phyloP scores from a whole-genome alignment of 2,888 invertebrate species.

The Anarsia innoxiella region DNA sequence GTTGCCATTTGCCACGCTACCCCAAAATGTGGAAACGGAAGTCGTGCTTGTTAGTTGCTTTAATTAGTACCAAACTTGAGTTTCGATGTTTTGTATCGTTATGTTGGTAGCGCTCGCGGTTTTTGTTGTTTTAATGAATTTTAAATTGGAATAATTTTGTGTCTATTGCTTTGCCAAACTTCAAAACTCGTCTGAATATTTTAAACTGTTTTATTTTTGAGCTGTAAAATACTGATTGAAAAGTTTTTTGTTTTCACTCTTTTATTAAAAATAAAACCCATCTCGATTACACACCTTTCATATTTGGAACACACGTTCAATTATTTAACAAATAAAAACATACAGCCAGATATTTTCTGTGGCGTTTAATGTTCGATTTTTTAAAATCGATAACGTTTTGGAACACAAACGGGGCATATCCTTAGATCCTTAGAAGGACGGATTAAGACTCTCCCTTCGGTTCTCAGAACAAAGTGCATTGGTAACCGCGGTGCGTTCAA shows the following conservation, averaged over 20 bases:
- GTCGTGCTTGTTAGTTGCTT: slow-evolving; percentile 64
- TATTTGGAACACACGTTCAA: slow-evolving; percentile 4
- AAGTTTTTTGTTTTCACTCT: too few relatives aligned
- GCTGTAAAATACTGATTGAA: too few relatives aligned
- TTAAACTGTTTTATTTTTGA: too few relatives aligned
- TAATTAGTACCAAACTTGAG: slow-evolving; percentile 63
- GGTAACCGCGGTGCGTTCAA: slow-evolving; percentile 14
- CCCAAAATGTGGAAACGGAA: slow-evolving; percentile 52
- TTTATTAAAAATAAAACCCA: too few relatives aligned
- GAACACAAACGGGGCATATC: slow-evolving; percentile 27
- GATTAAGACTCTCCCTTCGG: slow-evolving; percentile 26
- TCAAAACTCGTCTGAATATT: too few relatives aligned
- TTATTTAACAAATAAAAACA: slow-evolving; percentile 3
- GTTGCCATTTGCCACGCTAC: slow-evolving; percentile 42
- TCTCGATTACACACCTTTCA: too few relatives aligned
- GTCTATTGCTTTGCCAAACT: background rate
- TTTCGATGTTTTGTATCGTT: slow-evolving; percentile 45
- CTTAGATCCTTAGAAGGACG: slow-evolving; percentile 24
- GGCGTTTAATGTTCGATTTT: slow-evolving; percentile 7
- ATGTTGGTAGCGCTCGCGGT: slow-evolving; percentile 25
- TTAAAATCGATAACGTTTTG: slow-evolving; percentile 13
- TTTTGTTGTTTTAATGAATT: background rate
- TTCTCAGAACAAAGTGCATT: slow-evolving; percentile 24
- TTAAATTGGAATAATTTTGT: background rate
- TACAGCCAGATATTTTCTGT: slow-evolving; percentile 7